Percentiles rank a stretch among this genome's conserved stretches.
These are phyloP conservation scores for Malacosoma neustria DNA, from an alignment of 2,888 invertebrate species.

Conservation along the genomic window DNA sequence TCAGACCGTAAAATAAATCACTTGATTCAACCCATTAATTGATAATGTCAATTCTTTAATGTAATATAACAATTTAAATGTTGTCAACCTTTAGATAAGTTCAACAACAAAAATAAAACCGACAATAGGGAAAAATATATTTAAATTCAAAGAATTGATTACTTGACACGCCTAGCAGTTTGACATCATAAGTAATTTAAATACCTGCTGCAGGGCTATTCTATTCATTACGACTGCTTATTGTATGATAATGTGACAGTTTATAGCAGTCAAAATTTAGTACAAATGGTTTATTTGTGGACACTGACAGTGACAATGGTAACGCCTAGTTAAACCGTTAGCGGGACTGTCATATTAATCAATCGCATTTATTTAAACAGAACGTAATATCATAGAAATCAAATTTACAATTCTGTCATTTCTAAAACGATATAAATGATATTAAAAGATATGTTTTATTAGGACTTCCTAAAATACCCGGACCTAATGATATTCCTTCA, in stretches of 20 bases:
- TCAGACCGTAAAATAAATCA: too few species aligned
- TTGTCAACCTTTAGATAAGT: neutral
- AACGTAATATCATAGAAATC: too few species aligned
- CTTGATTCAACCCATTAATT: too few species aligned
- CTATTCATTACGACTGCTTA: conserved; percentile 29
- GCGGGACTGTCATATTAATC: conserved; percentile 2
- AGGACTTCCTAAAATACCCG: too few species aligned
- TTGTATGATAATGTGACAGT: conserved; percentile 58
- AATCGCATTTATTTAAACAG: too few species aligned
- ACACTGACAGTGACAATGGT: conserved; percentile 29
- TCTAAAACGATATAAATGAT: too few species aligned
- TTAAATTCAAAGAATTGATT: neutral
- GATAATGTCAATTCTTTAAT: too few species aligned
- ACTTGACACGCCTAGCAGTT: conserved; percentile 4
- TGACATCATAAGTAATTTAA: conserved; percentile 1
- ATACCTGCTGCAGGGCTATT: conserved; percentile 9
- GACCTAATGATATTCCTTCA: too few species aligned
- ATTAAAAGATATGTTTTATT: too few species aligned
- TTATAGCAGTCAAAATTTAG: conserved; percentile 32
- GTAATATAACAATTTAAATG: too few species aligned
- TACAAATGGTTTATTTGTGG: conserved; percentile 37
- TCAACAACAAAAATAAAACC: neutral
- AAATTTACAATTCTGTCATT: too few species aligned
- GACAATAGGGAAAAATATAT: neutral
- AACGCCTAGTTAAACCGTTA: conserved; percentile 31